phyloP scores from a whole-genome alignment of 2,113 vertebrate genomes.

The Petrocephalus zakoni region DNA sequence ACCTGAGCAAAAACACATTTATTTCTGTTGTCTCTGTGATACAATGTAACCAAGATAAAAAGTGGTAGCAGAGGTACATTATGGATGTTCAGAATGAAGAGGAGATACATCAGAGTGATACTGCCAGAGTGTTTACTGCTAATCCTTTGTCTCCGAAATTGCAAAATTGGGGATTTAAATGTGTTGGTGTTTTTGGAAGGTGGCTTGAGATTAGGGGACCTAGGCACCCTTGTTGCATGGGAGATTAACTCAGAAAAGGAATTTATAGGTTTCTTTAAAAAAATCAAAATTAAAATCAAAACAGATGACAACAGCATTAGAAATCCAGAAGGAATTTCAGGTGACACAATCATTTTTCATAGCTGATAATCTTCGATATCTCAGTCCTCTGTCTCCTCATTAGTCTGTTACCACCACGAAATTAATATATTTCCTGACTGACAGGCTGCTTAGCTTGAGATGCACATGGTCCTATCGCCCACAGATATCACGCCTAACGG shows the following conservation, averaged over 20 bases:
- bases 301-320: neutral
- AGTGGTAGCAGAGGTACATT: neutral
- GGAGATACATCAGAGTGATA: neutral
- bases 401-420: neutral
- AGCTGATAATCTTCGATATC: neutral
- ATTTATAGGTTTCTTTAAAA: neutral
- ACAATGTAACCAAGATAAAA: conserved; percentile 1
- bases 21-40: neutral
- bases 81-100: neutral
- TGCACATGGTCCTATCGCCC: neutral
- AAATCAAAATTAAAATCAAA: neutral
- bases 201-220: neutral
- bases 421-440: neutral
- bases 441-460: neutral
- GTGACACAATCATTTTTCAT: neutral
- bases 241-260: neutral
- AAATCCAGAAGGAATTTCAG: neutral
- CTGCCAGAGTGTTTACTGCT: neutral
- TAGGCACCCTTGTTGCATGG: neutral
- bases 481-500: neutral
- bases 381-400: neutral
- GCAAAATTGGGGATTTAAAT: neutral
- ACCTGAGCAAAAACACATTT: conserved; percentile 23
- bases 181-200: neutral
- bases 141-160: neutral